These are phyloP conservation scores for Leptinotarsa rubiginosa DNA, from an alignment of 2,888 invertebrate genomes.

Conservation along the genomic window DNA sequence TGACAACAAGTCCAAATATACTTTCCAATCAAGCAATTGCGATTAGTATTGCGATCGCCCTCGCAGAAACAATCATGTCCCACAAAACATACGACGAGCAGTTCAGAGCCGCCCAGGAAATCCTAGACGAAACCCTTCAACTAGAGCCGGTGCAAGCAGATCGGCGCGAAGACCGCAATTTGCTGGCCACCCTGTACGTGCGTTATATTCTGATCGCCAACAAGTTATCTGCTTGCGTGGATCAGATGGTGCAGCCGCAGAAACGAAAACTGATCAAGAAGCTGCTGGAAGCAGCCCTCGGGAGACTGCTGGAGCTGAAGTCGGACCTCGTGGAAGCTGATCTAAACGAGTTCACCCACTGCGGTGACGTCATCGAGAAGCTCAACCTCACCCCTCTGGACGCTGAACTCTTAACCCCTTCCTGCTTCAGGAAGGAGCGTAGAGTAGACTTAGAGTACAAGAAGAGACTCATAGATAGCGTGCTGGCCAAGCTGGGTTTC, in stretches of 20 bases:
- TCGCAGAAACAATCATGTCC: constrained; percentile 71
- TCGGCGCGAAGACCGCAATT: constrained; percentile 71
- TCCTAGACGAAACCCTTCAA: constrained; percentile 73
- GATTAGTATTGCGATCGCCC: background rate
- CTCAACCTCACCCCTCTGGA: constrained; percentile 81
- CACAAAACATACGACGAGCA: constrained; percentile 78
- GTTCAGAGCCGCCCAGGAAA: constrained; percentile 76
- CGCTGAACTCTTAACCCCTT: constrained; percentile 77
- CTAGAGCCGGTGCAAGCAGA: constrained; percentile 74
- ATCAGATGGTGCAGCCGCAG: constrained; percentile 93
- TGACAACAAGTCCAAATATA: background rate
- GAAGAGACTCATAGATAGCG: constrained; percentile 67
- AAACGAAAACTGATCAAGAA: constrained; percentile 83
- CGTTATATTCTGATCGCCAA: constrained; percentile 84
- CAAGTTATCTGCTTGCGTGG: constrained; percentile 83
- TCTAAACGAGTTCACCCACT: constrained; percentile 87
- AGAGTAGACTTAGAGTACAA: constrained; percentile 71
- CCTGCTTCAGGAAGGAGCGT: constrained; percentile 79
- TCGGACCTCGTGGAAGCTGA: constrained; percentile 89
- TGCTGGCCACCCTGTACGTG: constrained; percentile 79
- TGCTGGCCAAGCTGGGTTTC: constrained; percentile 81
- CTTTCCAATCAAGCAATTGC: background rate
- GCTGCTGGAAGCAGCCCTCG: constrained; percentile 81
- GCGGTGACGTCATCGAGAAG: constrained; percentile 82
- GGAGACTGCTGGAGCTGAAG: constrained; percentile 88